phyloP scores from a whole-genome alignment of 37 sponge, comb jelly and placozoan genomes.

The Spongia lamella region DNA sequence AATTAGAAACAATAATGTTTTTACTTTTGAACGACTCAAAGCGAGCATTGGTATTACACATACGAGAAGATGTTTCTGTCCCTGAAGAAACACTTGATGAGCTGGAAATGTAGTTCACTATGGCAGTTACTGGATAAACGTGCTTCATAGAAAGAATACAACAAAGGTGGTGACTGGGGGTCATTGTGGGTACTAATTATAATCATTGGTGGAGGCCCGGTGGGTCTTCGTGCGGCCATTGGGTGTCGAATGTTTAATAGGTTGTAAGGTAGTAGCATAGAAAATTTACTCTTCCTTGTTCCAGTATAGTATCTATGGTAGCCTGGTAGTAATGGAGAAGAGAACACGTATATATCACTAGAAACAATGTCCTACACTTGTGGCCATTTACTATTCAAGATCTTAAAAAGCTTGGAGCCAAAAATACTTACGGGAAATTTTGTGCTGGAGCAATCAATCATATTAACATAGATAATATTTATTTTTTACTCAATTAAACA shows the following conservation, averaged over 20 bases:
- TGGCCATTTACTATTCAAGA: constrained; percentile 94
- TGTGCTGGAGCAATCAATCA: constrained; percentile 91
- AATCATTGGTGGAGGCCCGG: constrained; percentile 80
- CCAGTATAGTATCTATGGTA: no score
- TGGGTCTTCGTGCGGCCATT: constrained; percentile 81
- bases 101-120: constrained; percentile 71
- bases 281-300: no score
- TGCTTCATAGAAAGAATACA: constrained; percentile 37
- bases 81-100: constrained; percentile 50
- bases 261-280: constrained; percentile 72
- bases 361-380: no score
- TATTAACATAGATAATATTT: no score
- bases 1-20: no score
- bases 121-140: constrained; percentile 68
- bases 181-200: constrained; percentile 9
- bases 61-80: constrained; percentile 12
- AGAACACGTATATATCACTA: no score
- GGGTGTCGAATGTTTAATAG: constrained; percentile 76
- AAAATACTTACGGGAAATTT: constrained; percentile 90
- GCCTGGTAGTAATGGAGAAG: constrained; percentile 86
- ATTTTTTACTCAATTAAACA: no score
- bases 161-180: not conserved
- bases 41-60: constrained; percentile 15
- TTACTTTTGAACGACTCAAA: constrained; percentile 14
- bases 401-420: no score